A percentile compares a stretch with the other conserved stretches of the same genome.
phyloP scores from a whole-genome alignment of 1,140 invertebrate species.

The Acyrthosiphon pisum region DNA sequence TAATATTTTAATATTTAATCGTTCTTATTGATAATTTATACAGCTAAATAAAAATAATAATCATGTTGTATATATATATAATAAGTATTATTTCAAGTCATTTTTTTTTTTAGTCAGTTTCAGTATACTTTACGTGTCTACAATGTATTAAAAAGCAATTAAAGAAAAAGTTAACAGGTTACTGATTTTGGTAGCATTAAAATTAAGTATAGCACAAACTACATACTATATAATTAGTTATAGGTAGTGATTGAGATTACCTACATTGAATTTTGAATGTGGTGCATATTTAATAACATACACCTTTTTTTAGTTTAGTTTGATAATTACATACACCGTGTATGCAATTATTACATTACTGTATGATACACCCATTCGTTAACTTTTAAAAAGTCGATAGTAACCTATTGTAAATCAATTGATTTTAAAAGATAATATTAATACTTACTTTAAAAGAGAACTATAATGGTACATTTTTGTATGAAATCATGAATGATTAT shows the following conservation, averaged over 20 bases:
- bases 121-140: not conserved
- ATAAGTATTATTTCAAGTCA: not conserved
- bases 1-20: not conserved
- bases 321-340: no score
- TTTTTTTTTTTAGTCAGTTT: not conserved
- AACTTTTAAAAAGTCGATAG: not conserved
- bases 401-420: not conserved
- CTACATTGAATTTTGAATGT: not conserved
- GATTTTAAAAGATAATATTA: not conserved
- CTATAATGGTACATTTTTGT: not conserved
- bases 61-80: not conserved
- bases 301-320: no score
- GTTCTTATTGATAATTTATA: not conserved
- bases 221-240: not conserved
- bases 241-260: not conserved
- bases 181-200: not conserved
- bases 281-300: not conserved
- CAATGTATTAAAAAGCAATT: not conserved
- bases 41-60: not conserved
- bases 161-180: not conserved
- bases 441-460: not conserved
- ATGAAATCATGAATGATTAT: not conserved
- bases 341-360: no score
- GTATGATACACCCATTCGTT: not conserved
- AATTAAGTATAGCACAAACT: not conserved